Evolutionary conservation across 1,140 invertebrate genomes (phyloP).

Genomic region (Camponotus floridanus): DNA sequence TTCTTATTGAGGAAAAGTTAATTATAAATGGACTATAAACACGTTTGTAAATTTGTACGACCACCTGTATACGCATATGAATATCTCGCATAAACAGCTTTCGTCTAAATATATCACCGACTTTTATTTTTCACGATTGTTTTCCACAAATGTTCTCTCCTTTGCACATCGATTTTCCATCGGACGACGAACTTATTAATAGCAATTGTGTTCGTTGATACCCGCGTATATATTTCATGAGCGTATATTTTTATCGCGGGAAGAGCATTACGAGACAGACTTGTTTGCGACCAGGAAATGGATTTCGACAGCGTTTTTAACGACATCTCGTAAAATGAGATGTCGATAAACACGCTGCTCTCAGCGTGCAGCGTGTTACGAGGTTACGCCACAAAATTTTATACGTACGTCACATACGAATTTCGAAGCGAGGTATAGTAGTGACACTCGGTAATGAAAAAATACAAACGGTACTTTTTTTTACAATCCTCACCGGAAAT

Average conservation of each 20-base stretch:
- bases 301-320: slow-evolving; percentile 58
- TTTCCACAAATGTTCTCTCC: background rate
- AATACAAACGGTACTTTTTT: slow-evolving; percentile 39
- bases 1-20: background rate
- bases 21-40: background rate
- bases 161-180: background rate
- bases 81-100: background rate
- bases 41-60: background rate
- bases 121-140: background rate
- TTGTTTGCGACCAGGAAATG: slow-evolving; percentile 43
- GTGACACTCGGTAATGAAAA: slow-evolving; percentile 39
- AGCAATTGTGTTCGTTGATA: slow-evolving; percentile 6
- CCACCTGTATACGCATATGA: background rate
- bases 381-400: slow-evolving; percentile 43
- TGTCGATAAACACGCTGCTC: slow-evolving; percentile 50
- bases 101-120: background rate
- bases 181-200: slow-evolving; percentile 15
- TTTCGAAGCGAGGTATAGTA: background rate
- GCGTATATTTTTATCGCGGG: slow-evolving; percentile 17
- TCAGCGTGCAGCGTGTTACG: slow-evolving; percentile 24
- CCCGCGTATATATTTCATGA: background rate
- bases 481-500: slow-evolving; percentile 12
- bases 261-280: slow-evolving; percentile 12
- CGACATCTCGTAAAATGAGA: slow-evolving; percentile 51
- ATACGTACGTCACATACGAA: slow-evolving; percentile 21